phyloP scores from a whole-genome alignment of 2,113 vertebrate genomes.

The Paracanthobrama guichenoti region DNA sequence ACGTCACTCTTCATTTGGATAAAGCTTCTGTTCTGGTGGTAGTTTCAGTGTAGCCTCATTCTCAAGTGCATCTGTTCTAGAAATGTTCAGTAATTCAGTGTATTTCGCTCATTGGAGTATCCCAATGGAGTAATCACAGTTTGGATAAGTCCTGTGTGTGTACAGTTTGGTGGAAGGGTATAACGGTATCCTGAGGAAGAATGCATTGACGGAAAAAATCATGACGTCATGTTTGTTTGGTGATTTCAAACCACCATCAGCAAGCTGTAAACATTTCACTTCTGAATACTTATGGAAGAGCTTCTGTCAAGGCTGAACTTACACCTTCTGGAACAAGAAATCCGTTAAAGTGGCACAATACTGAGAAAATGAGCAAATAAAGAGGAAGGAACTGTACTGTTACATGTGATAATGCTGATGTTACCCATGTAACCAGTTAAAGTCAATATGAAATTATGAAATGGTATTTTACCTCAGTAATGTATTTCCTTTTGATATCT shows the following conservation, averaged over 20 bases:
- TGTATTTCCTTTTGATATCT: not conserved
- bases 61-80: conserved; percentile 5
- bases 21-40: conserved; percentile 9
- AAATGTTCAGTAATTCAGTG: not conserved
- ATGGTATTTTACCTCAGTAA: not conserved
- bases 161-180: not conserved
- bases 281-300: conserved; percentile 21
- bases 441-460: conserved; percentile 16
- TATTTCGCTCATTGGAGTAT: not conserved
- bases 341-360: not conserved
- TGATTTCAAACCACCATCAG: not conserved
- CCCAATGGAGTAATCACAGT: conserved; percentile 11
- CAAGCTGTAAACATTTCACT: conserved; percentile 39
- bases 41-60: conserved; percentile 1
- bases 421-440: not conserved
- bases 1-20: conserved; percentile 6
- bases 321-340: not conserved
- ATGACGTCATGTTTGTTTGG: not conserved
- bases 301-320: not conserved
- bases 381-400: not conserved
- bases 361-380: not conserved
- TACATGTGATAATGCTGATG: not conserved
- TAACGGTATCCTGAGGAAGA: conserved; percentile 29
- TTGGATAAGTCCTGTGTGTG: not conserved
- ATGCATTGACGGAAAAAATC: not conserved